phyloP scores from a whole-genome alignment of 2,888 invertebrate genomes.

The Brenthis hecate region DNA sequence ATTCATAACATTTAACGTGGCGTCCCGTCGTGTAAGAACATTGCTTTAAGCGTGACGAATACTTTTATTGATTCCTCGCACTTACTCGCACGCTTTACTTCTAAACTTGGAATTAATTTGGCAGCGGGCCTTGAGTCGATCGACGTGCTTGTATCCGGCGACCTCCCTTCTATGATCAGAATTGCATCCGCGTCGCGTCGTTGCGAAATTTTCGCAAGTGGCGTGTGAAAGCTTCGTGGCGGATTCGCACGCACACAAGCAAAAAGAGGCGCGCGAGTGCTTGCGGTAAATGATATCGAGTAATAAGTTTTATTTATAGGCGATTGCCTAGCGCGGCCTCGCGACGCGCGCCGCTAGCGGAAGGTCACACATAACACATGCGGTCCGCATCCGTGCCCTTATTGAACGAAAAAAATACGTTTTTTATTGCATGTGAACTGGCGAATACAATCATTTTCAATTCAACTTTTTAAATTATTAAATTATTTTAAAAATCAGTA shows the following conservation, averaged over 20 bases:
- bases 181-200: conserved; percentile 35
- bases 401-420: too few relatives aligned
- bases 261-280: not conserved
- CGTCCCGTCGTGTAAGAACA: not conserved
- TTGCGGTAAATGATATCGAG: conserved; percentile 15
- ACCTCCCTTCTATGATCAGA: conserved; percentile 35
- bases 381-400: conserved; percentile 8
- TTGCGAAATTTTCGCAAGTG: conserved; percentile 32
- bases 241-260: conserved; percentile 27
- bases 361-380: conserved; percentile 14
- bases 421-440: too few relatives aligned
- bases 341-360: conserved; percentile 9
- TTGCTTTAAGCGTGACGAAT: not conserved
- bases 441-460: too few relatives aligned
- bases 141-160: conserved; percentile 29
- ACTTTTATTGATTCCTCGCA: not conserved
- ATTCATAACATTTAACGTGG: conserved; percentile 22
- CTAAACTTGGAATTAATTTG: conserved; percentile 16
- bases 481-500: too few relatives aligned
- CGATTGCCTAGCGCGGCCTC: conserved; percentile 16
- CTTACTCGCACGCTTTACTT: not conserved
- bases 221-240: conserved; percentile 32
- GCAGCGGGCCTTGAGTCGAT: conserved; percentile 19
- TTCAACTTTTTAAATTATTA: too few relatives aligned
- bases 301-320: conserved; percentile 27